Percentiles rank a stretch among this genome's conserved stretches.
These are phyloP conservation scores for Microtus pennsylvanicus DNA, from an alignment of 2,113 vertebrate genomes.

Conservation along the genomic window DNA sequence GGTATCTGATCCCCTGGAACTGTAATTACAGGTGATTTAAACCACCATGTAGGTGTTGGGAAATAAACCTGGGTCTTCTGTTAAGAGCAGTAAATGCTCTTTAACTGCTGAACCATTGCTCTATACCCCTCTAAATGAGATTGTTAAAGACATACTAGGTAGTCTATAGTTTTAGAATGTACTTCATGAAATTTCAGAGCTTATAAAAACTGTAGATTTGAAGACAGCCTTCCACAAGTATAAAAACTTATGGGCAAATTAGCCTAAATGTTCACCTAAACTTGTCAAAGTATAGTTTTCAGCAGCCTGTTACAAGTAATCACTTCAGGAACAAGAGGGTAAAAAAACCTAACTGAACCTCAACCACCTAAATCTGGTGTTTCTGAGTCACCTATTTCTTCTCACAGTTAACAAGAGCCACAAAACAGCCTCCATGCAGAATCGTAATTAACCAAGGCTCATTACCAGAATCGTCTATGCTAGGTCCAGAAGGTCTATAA, in stretches of 20 bases:
- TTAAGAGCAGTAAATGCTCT: background rate
- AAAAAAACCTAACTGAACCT: background rate
- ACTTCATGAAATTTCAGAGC: conserved; percentile 1
- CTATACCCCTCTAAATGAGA: background rate
- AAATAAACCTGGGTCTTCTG: background rate
- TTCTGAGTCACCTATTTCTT: background rate
- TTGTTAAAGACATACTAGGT: background rate
- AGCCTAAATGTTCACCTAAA: conserved; percentile 68
- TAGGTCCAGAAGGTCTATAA: background rate
- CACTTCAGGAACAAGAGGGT: background rate
- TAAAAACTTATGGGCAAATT: background rate
- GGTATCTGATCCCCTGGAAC: background rate
- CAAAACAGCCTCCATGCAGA: background rate
- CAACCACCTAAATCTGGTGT: background rate
- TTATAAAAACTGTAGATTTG: conserved; percentile 5
- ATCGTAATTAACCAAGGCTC: background rate
- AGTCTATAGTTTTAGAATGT: background rate
- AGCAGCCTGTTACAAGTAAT: conserved; percentile 38
- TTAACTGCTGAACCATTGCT: background rate
- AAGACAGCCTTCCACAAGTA: background rate
- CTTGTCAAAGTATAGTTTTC: conserved; percentile 63
- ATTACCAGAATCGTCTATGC: background rate
- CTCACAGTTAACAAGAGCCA: background rate
- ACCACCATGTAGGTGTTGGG: background rate
- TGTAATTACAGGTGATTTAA: background rate